Base-by-base conservation (phyloP, 2,113 vertebrate genomes). In the Vulpes vulpes region DNA sequence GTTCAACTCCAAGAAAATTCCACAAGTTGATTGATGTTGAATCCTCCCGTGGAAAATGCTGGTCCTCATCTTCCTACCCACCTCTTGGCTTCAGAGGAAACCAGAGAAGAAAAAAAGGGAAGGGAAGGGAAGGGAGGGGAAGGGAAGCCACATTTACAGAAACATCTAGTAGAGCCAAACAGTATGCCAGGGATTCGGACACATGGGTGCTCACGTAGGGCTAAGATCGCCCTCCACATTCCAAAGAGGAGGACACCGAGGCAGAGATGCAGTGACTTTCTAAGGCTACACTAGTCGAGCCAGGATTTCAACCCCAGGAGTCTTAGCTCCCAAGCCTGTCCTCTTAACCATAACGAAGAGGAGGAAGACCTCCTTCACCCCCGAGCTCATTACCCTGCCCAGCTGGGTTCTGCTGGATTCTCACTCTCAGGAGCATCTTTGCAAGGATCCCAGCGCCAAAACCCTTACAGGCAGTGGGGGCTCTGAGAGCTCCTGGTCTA, bases 191-290 rank as follows among this genome's bases (percentile, higher is more conserved):
- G 7, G 23, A 22, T 8, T 35, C 55, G 6, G 49, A 57, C 43
- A 25, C 16, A 12, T 2, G 19, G 1, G 2, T 0, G 0, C 11
- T 3, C 43, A 0, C 1, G 17, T 0, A 55, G 57, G 55, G 65
- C 35, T 22, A 25, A 79, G 55, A 9, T 7, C 0, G 0, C 1
- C 16, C 2, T 11, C 69, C 23, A 59, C 9, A 2, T 15, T 23
- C 35, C 59, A 20, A 43, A 60, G 16, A 7, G 1, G 20, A 69
- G 78, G 65, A 89, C 51, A 60, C 51, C 8, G 32, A 83, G 80
- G 59, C 87, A 49, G 83, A 17, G 71, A 27, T 25, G 23, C 55
- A 6, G 32, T 3, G 25, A 71, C 71, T 59, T 30, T 0, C 15
- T 32, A n/a, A 71, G 32, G 35, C 32, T 35, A 76, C 17, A 3